These are phyloP conservation scores for Alces alces DNA, from an alignment of 2,113 vertebrate species.

Conservation along the genomic window DNA sequence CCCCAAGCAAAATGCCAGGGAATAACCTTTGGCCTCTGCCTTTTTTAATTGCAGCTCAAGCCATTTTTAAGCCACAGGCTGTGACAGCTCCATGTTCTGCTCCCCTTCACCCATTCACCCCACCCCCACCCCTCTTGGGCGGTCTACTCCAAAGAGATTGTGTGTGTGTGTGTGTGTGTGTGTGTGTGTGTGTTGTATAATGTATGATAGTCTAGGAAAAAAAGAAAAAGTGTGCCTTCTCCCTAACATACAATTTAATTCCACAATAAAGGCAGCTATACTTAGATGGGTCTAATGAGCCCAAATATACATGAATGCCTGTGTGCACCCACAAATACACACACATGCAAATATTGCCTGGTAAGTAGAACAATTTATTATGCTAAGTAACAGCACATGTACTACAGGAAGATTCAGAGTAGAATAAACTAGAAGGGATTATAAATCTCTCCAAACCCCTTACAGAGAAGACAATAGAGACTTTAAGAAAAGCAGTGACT, in stretches of 20 bases:
- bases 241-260: neutral
- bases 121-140: neutral
- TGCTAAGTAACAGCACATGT: neutral
- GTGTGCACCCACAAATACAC: neutral
- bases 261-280: neutral
- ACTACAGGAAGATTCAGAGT: neutral
- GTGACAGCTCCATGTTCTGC: conserved; percentile 40
- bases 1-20: neutral
- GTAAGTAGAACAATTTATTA: too few species aligned
- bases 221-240: neutral
- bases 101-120: neutral
- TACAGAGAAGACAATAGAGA: neutral
- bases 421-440: neutral
- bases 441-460: neutral
- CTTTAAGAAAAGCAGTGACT: neutral
- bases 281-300: neutral
- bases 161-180: neutral
- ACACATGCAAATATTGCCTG: neutral
- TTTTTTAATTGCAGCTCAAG: conserved; percentile 61
- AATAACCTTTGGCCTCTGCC: conserved; percentile 59
- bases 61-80: conserved; percentile 48
- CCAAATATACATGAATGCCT: too few species aligned
- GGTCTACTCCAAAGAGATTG: neutral
- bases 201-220: neutral
- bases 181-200: neutral